These are phyloP conservation scores for Holcopasites calliopsidis DNA, from an alignment of 1,140 invertebrate species.

Conservation along the genomic window DNA sequence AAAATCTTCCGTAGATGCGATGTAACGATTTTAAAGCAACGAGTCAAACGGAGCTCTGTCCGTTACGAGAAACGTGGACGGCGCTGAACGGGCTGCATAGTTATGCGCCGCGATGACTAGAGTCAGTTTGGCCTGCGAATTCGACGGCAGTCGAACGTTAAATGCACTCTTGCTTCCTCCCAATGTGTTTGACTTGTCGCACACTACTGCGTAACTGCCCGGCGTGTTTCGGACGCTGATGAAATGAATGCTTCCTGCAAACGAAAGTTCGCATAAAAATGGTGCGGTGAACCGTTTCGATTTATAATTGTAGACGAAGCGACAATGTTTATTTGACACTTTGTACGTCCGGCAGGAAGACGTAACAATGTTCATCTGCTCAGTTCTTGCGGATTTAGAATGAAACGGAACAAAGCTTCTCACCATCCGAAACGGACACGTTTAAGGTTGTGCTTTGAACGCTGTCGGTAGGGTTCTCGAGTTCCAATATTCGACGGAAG, in stretches of 20 bases:
- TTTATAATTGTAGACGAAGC: too few relatives aligned
- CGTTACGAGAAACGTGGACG: too few relatives aligned
- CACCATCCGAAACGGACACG: slow-evolving; percentile 62
- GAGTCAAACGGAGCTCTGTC: too few relatives aligned
- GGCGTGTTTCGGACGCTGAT: slow-evolving; percentile 65
- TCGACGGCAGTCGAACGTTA: slow-evolving; percentile 67
- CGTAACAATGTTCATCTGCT: too few relatives aligned
- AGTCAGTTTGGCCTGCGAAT: slow-evolving; percentile 64
- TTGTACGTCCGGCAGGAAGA: too few relatives aligned
- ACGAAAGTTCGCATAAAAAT: too few relatives aligned
- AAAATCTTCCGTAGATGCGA: too few relatives aligned
- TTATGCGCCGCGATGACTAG: slow-evolving; percentile 72
- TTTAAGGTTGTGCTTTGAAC: slow-evolving; percentile 57
- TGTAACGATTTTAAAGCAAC: too few relatives aligned
- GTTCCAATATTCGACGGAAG: slow-evolving; percentile 66
- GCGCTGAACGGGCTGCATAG: too few relatives aligned
- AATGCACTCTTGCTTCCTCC: slow-evolving; percentile 67
- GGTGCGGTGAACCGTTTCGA: too few relatives aligned
- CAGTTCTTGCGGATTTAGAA: too few relatives aligned
- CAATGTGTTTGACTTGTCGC: slow-evolving; percentile 67
- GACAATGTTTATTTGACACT: too few relatives aligned
- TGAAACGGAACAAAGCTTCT: not conserved
- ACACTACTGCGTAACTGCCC: slow-evolving; percentile 72
- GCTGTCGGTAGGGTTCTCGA: slow-evolving; percentile 66
- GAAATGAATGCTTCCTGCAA: slow-evolving; percentile 70